Base-by-base conservation (phyloP, 2,797 vertebrate species). In the Sebastiscus tertius region DNA sequence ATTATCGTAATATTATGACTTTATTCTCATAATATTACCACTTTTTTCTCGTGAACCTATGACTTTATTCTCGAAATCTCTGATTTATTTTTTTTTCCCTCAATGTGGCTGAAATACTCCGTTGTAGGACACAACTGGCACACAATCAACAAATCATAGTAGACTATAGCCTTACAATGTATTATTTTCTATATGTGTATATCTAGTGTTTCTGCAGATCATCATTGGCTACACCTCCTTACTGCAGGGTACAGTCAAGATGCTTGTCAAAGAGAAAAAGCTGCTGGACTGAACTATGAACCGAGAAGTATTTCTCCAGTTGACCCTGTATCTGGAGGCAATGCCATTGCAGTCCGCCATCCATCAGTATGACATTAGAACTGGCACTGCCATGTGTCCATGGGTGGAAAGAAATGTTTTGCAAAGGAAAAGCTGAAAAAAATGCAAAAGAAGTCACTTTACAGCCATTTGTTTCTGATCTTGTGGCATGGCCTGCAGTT, bases 391-490 rank as follows among this genome's bases (percentile, higher is more conserved):
- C 31, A 59, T 4, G 54, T 18, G 42, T 71, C 54, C 31, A 59
- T 4, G 54, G n/a, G 42, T 71, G 29, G 66, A 73, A 6, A 60
- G 75, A 65, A 79, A 64, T 0, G 31, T 31, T 82, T 72, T 74
- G 9, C 56, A 26, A 46, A 65, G 75, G 70, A 64, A 81, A 52
- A 76, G 24, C n/a, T 69, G 55, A 42, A 68, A 72, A 65, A 39
- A 79, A 68, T 1, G 1, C 6, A 65, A 26, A 54, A n/a, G 24
- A 72, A 54, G 55, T 77, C 2, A 49, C 87, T 93, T 92, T 85
- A 91, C 66, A 86, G 91, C 78, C 85, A 82, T 82, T 92, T 88
- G 88, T 90, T 92, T 75, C 69, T 76, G 82, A 89, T 90, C 83
- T 68, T 90, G 84, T 81, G 88, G 90, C 85, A 77, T 56, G 68